These are phyloP conservation scores for Lipotes vexillifer DNA, from an alignment of 2,113 vertebrate genomes.

Conservation along the genomic window DNA sequence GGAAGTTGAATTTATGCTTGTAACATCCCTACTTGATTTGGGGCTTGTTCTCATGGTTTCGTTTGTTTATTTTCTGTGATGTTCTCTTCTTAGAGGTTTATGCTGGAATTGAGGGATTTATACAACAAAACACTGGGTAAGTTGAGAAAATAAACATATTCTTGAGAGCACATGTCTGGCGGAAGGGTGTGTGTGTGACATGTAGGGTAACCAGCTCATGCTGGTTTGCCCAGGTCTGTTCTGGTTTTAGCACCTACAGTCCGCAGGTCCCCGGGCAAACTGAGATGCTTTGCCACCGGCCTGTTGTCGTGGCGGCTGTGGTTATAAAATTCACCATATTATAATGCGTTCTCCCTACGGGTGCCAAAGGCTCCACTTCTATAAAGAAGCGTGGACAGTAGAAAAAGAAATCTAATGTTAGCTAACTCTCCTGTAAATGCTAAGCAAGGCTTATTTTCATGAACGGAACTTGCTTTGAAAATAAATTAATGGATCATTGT, in stretches of 20 bases:
- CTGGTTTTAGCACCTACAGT: neutral
- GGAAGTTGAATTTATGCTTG: neutral
- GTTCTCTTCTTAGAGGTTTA: neutral
- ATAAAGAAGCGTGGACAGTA: neutral
- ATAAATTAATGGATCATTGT: neutral
- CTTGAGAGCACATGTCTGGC: neutral
- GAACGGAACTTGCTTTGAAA: neutral
- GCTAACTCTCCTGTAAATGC: neutral
- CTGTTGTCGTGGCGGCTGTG: neutral
- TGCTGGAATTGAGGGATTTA: neutral
- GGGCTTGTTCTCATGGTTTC: neutral
- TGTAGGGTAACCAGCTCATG: neutral
- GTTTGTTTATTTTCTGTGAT: neutral
- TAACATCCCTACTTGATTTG: neutral
- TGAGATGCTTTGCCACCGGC: neutral
- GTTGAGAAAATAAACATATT: neutral
- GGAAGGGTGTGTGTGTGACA: neutral
- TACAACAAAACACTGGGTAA: neutral
- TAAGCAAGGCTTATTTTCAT: neutral
- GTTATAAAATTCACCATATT: neutral
- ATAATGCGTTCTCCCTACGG: neutral
- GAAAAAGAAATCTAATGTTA: neutral
- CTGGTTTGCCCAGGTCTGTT: neutral
- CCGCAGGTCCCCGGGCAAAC: neutral
- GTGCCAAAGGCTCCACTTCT: neutral